These are phyloP conservation scores for Cebidichthys violaceus DNA, from an alignment of 2,113 vertebrate species.

Conservation along the genomic window DNA sequence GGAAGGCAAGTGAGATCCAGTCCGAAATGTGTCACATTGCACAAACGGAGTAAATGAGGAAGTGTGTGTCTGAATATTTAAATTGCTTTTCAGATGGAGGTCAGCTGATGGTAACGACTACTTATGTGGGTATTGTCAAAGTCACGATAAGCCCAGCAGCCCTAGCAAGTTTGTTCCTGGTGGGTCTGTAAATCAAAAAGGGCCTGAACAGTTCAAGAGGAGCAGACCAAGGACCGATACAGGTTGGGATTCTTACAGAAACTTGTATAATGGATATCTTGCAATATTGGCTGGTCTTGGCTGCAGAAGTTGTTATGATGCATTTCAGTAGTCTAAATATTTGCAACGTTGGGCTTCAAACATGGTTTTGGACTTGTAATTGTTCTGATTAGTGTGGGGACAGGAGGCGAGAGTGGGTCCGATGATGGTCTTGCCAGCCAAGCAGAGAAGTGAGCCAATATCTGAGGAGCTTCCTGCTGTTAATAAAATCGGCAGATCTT, in stretches of 20 bases:
- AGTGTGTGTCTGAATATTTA: background rate
- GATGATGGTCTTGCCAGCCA: slow-evolving; percentile 59
- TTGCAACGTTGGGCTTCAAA: slow-evolving; percentile 5
- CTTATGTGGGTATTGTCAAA: slow-evolving; percentile 70
- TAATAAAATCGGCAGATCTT: slow-evolving; percentile 22
- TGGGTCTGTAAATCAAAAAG: slow-evolving; percentile 30
- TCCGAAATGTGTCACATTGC: background rate
- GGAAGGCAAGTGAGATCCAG: slow-evolving; percentile 56
- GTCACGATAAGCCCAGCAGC: slow-evolving; percentile 19
- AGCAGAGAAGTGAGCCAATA: slow-evolving; percentile 31
- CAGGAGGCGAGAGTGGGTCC: slow-evolving; percentile 67
- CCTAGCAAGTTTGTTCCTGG: slow-evolving; percentile 46
- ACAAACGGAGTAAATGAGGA: background rate
- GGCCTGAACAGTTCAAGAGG: slow-evolving; percentile 15
- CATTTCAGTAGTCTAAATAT: background rate
- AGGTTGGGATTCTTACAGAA: background rate
- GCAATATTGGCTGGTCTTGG: too few relatives aligned
- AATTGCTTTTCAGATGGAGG: slow-evolving; percentile 62
- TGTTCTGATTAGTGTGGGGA: slow-evolving; percentile 46
- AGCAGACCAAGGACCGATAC: background rate
- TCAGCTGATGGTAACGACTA: slow-evolving; percentile 78
- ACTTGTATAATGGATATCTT: too few relatives aligned
- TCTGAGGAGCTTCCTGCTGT: slow-evolving; percentile 44
- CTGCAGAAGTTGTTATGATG: background rate
- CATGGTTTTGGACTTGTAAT: background rate